These are phyloP conservation scores for Apodemia zela DNA, from an alignment of 2,888 invertebrate species.

Conservation along the genomic window DNA sequence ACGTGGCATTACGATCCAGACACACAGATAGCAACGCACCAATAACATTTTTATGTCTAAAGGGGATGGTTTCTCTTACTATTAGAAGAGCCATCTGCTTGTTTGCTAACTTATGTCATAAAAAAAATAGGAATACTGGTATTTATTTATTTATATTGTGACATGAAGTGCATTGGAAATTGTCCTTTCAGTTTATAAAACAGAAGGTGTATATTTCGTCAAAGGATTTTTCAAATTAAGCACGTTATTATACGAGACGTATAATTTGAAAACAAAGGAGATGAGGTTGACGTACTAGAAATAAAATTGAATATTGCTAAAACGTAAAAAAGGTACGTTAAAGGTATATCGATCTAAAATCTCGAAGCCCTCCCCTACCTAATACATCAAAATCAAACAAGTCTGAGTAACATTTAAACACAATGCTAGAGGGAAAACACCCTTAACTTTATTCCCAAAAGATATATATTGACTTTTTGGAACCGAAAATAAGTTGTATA, in stretches of 20 bases:
- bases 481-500: conserved; percentile 28
- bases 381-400: conserved; percentile 38
- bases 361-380: conserved; percentile 40
- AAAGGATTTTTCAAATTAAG: not conserved
- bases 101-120: no score
- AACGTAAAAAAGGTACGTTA: conserved; percentile 25
- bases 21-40: no score
- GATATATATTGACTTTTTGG: not conserved
- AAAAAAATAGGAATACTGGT: no score
- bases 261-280: conserved; percentile 1
- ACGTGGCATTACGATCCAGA: no score
- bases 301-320: conserved; percentile 25
- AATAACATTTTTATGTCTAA: no score
- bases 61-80: no score
- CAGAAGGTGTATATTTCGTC: no score
- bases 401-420: conserved; percentile 15
- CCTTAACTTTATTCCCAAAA: conserved; percentile 14
- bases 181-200: no score
- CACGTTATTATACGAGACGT: not conserved
- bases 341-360: conserved; percentile 41
- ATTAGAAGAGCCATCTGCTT: no score
- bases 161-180: no score
- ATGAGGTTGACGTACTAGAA: conserved; percentile 22
- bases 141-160: no score
- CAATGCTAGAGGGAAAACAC: conserved; percentile 19